A percentile compares a stretch with the other conserved stretches of the same genome.
Conservation (phyloP, 2,888 invertebrate species). For the Cerastis leucographa region DNA sequence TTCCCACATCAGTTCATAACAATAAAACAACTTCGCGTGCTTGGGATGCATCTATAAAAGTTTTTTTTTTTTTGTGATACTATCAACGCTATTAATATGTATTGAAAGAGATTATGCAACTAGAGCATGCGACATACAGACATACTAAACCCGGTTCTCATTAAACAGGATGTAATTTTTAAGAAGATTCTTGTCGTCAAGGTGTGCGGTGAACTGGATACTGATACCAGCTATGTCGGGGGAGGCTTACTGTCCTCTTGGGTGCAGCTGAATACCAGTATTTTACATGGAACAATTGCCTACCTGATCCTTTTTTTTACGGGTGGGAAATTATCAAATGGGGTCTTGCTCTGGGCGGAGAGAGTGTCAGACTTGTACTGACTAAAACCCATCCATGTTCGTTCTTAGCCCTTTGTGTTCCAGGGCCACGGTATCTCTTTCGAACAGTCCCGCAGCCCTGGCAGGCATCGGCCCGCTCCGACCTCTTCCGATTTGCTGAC, state of each 20-base stretch:
- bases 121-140: slow-evolving; percentile 11
- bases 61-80: slow-evolving; percentile 34
- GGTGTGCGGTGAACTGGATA: neutral
- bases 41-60: slow-evolving; percentile 10
- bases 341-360: too few relatives aligned
- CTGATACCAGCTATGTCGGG: neutral
- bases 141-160: slow-evolving; percentile 21
- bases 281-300: neutral
- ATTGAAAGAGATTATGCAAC: slow-evolving; percentile 31
- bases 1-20: slow-evolving; percentile 33
- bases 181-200: neutral
- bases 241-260: neutral
- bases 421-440: too few relatives aligned
- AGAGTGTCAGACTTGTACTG: too few relatives aligned
- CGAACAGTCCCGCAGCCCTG: too few relatives aligned
- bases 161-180: slow-evolving; percentile 21
- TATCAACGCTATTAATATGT: slow-evolving; percentile 40
- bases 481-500: too few relatives aligned
- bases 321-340: too few relatives aligned
- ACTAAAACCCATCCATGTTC: too few relatives aligned
- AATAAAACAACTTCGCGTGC: slow-evolving; percentile 39
- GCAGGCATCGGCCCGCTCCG: too few relatives aligned
- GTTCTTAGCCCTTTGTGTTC: too few relatives aligned
- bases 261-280: neutral
- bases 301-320: too few relatives aligned